Evolutionary conservation across 2,797 vertebrate species (phyloP).

Genomic region (Coregonus suidteri): DNA sequence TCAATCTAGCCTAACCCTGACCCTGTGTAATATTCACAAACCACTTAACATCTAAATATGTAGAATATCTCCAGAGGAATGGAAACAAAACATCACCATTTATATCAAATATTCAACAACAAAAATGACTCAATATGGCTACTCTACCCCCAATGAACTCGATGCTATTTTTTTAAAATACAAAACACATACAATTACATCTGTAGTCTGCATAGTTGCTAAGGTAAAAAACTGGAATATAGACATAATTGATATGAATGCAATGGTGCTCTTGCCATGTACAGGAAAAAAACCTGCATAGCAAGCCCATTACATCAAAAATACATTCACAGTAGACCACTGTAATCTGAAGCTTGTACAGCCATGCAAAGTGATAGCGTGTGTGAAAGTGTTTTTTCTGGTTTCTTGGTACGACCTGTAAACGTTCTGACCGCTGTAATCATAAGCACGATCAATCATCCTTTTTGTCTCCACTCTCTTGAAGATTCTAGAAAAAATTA

Average conservation of each 20-base stretch:
- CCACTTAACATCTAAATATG: background rate
- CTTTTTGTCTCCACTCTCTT: conserved; percentile 63
- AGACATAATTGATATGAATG: no score
- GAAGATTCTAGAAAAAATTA: conserved; percentile 52
- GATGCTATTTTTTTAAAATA: background rate
- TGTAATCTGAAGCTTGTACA: background rate
- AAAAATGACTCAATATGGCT: background rate
- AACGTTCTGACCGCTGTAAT: conserved; percentile 1
- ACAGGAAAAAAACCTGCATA: background rate
- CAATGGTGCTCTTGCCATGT: no score
- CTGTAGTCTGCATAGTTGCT: background rate
- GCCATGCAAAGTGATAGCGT: conserved; percentile 7
- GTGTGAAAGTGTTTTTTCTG: conserved; percentile 6
- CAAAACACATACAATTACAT: background rate
- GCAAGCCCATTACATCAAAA: conserved; percentile 14
- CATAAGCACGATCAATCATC: conserved; percentile 47
- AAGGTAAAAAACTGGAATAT: background rate
- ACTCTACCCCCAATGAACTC: background rate
- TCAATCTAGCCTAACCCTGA: background rate
- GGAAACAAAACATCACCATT: background rate
- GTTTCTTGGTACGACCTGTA: background rate
- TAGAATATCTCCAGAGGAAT: background rate
- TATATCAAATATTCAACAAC: background rate
- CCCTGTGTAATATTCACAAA: background rate
- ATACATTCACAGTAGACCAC: conserved; percentile 30